Evolutionary conservation across 1,140 invertebrate genomes (phyloP).

Genomic region (Chrysomallon squamiferum): DNA sequence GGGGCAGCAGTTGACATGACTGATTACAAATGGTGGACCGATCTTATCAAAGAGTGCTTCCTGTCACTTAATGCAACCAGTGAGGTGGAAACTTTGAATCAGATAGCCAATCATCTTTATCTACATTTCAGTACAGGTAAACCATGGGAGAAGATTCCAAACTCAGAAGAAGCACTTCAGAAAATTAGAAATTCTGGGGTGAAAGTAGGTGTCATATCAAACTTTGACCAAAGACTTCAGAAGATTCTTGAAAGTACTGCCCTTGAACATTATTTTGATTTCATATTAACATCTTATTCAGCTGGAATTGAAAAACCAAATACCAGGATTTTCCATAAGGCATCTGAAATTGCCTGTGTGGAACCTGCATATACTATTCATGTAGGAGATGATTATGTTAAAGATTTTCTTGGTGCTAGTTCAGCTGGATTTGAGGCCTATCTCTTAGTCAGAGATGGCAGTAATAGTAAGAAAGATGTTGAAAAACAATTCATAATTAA

Average conservation of each 20-base stretch:
- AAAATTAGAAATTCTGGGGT: slow-evolving; percentile 61
- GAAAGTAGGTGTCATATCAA: slow-evolving; percentile 79
- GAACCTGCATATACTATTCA: slow-evolving; percentile 75
- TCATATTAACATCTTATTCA: slow-evolving; percentile 80
- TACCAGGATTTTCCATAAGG: slow-evolving; percentile 75
- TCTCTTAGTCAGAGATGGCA: slow-evolving; percentile 59
- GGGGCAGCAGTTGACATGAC: slow-evolving; percentile 73
- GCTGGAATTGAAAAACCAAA: slow-evolving; percentile 79
- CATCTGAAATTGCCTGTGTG: slow-evolving; percentile 64
- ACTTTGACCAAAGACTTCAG: slow-evolving; percentile 83
- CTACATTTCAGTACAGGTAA: slow-evolving; percentile 71
- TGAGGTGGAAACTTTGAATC: slow-evolving; percentile 59
- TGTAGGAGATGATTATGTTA: slow-evolving; percentile 77
- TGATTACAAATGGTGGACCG: slow-evolving; percentile 84
- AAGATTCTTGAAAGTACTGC: slow-evolving; percentile 72
- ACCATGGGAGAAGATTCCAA: slow-evolving; percentile 76
- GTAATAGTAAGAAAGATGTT: not conserved
- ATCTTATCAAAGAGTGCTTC: slow-evolving; percentile 73
- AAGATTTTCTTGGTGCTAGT: slow-evolving; percentile 81
- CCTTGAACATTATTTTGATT: slow-evolving; percentile 77
- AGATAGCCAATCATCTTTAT: slow-evolving; percentile 66
- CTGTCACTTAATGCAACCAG: slow-evolving; percentile 45
- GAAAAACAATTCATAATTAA: not conserved
- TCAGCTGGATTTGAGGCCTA: slow-evolving; percentile 78
- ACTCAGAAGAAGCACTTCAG: slow-evolving; percentile 71